These are phyloP conservation scores for Artibeus lituratus DNA, from an alignment of 2,797 vertebrate species.

Conservation along the genomic window DNA sequence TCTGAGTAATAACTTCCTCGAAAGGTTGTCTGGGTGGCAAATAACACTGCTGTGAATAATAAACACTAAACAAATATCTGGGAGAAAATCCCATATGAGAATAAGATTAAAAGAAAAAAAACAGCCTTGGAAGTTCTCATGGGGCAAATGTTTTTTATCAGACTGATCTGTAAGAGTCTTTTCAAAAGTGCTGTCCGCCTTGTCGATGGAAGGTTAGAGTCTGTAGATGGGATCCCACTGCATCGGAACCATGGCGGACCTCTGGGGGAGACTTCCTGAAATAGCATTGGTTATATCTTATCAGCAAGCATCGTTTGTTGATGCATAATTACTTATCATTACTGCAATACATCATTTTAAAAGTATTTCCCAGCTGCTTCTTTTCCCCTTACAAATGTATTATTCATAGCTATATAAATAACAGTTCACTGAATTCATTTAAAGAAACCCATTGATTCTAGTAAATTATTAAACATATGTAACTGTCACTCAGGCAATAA, in stretches of 20 bases:
- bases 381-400: slow-evolving; percentile 57
- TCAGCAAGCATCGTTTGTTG: slow-evolving; percentile 43
- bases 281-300: slow-evolving; percentile 54
- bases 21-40: neutral
- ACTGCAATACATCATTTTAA: slow-evolving; percentile 58
- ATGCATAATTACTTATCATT: slow-evolving; percentile 73
- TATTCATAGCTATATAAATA: slow-evolving; percentile 65
- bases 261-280: slow-evolving; percentile 18
- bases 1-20: neutral
- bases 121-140: neutral
- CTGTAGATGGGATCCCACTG: neutral
- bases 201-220: neutral
- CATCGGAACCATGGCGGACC: neutral
- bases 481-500: slow-evolving; percentile 75
- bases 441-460: slow-evolving; percentile 75
- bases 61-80: neutral
- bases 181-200: neutral
- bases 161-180: neutral
- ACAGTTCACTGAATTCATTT: slow-evolving; percentile 61
- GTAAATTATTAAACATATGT: slow-evolving; percentile 82
- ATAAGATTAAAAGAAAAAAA: neutral
- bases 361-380: slow-evolving; percentile 48
- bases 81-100: neutral
- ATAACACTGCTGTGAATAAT: neutral
- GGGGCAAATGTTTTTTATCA: neutral